Base-by-base conservation (phyloP, 2,888 invertebrate species). In the Dione juno region DNA sequence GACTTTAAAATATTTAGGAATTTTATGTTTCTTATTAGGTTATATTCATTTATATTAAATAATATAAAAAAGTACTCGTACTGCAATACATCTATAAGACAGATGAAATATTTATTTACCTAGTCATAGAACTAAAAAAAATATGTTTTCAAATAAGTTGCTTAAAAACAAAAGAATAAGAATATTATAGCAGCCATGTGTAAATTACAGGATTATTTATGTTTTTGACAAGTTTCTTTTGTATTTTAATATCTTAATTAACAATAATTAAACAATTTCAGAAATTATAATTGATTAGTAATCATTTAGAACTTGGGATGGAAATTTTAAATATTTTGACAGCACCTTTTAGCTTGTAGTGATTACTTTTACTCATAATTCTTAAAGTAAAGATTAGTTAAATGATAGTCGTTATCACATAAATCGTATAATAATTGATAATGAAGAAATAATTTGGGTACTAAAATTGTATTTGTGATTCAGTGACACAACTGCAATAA, bases 111-210 rank as follows among this genome's bases (percentile, higher is more conserved):
- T 28, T 43, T 59, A 41, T 41, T 9, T 16, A n/a, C 45, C 61
- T 61, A 61, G 61, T 61, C 61, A 61, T 45, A 61, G 61, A 11
- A 45, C 21, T 61, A 45, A 45, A 61, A 61, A 43, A 59, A 19
- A 43, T 9, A 59, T 10, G 16, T 41, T 43, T 59, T n/a, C 28
- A n/a, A 11, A 43, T 61, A 61, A 43, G 16, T 16, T 54, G 43
- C 41, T 9, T 43, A 28, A 14, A 43, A 61, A 61, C n/a, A 16
- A 7, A 54, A 13, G 0, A 50, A 50, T 50, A 6, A 21, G n/a
- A 28, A 58, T 5, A 28, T 43, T 59, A n/a, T 43, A 21, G 43
- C 43, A 45, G n/a, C 45, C 45, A 57, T 40, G 16, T 16, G 10
- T 57, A 57, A 57, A 57, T n/a, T n/a, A 1, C n/a, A 57, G 10